Conservation (phyloP, 2,113 vertebrate species). For the Clinocottus analis region DNA sequence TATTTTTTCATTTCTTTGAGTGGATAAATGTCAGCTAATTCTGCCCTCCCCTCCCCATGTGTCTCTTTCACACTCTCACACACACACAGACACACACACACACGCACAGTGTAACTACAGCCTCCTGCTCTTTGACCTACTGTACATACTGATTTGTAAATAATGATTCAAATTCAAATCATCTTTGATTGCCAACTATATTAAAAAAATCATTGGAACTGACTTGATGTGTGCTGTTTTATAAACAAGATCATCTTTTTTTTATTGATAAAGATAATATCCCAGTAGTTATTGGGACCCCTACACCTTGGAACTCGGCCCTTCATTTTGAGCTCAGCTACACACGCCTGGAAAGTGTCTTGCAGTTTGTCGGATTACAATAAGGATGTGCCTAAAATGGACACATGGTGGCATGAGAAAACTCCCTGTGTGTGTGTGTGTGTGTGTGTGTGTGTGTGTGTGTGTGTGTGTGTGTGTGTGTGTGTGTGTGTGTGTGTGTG, state of each 20-base stretch:
- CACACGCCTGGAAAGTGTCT: too few relatives aligned
- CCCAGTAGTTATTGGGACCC: too few relatives aligned
- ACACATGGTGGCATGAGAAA: slow-evolving; percentile 1
- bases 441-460: too few relatives aligned
- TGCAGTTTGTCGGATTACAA: not conserved
- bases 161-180: slow-evolving; percentile 82
- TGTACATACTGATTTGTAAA: slow-evolving; percentile 87
- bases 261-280: too few relatives aligned
- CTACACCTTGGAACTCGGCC: too few relatives aligned
- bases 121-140: slow-evolving; percentile 67
- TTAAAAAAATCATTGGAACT: slow-evolving; percentile 68
- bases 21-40: slow-evolving; percentile 44
- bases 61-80: not conserved
- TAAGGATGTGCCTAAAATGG: not conserved
- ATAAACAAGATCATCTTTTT: too few relatives aligned
- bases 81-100: not conserved
- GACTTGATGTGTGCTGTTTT: slow-evolving; percentile 4
- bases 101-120: slow-evolving; percentile 60
- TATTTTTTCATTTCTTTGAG: slow-evolving; percentile 38
- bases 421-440: too few relatives aligned
- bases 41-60: not conserved
- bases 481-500: too few relatives aligned
- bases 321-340: too few relatives aligned
- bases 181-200: slow-evolving; percentile 79
- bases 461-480: too few relatives aligned